These are phyloP conservation scores for Exocentrus adspersus DNA, from an alignment of 2,888 invertebrate genomes.

Conservation along the genomic window DNA sequence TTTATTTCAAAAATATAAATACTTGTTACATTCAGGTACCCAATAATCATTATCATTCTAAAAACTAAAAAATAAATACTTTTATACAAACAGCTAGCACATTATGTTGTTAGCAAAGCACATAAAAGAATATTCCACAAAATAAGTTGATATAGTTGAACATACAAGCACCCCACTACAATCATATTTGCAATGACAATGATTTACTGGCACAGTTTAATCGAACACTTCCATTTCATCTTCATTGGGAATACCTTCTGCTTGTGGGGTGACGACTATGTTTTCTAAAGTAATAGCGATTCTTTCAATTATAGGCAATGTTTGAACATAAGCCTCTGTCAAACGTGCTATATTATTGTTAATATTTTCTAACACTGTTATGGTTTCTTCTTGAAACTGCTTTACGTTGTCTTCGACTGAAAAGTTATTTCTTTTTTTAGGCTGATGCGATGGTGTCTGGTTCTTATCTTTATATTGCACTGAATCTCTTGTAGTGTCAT, in stretches of 20 bases:
- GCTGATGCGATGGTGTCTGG: neutral
- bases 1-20: no score
- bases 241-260: neutral
- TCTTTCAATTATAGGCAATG: neutral
- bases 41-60: neutral
- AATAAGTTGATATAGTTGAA: neutral
- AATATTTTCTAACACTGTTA: neutral
- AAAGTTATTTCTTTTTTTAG: neutral
- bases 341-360: neutral
- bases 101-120: neutral
- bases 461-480: neutral
- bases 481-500: neutral
- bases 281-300: neutral
- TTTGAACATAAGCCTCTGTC: neutral
- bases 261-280: neutral
- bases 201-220: neutral
- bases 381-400: conserved; percentile 5
- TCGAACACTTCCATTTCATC: neutral
- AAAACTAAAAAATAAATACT: neutral
- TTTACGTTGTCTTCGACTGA: neutral
- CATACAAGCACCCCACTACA: no score
- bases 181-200: no score
- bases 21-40: neutral
- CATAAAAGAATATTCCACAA: neutral
- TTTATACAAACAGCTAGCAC: neutral